Base-by-base conservation (phyloP, 1,140 invertebrate genomes). In the Drosophila neocordata region DNA sequence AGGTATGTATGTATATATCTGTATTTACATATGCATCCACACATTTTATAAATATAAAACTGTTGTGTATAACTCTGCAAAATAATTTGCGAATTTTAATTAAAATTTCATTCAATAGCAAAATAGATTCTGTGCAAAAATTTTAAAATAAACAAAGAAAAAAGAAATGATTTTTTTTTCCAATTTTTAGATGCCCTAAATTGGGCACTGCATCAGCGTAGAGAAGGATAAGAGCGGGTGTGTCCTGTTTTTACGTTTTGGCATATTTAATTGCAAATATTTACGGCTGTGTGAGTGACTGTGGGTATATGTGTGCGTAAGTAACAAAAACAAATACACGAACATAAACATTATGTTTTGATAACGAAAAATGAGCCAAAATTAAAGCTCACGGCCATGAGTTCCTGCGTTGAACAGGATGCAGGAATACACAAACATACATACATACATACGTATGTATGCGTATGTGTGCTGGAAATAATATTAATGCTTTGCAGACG, bases 231-330 rank as follows among this genome's bases (percentile, higher is more conserved):
- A 35, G 48, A 44, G 64, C 22, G 27, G 65, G 51, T 35, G 18
- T 56, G 57, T 60, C 48, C 65, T 65, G 59, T 24, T 65, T 51
- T 38, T 61, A 62, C 69, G 55, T 73, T 68, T 74, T 74, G 69
- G 70, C 82, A 88, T 82, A 87, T 88, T 88, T 87, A 87, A 87
- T 88, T 87, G 82, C 74, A 88, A 82, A 87, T 82, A 82, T 88
- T 88, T 87, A 76, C 55, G 59, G 52, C 13, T 62, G 35, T 52
- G 24, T 59, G 38, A 73, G 61, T 65, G 24, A 53, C 58, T 69
- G 27, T 31, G 20, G 1, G 18, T 67, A 64, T 44, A 35, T 55
- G 56, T 66, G 57, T 69, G 73, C 64, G 38, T 37, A 44, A 35
- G 63, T 67, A 73, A 79, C 70, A 81, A 77, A 87, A 77, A 85